Evolutionary conservation across 1,140 invertebrate genomes (phyloP).

Genomic region (Alviniconcha marisindica): DNA sequence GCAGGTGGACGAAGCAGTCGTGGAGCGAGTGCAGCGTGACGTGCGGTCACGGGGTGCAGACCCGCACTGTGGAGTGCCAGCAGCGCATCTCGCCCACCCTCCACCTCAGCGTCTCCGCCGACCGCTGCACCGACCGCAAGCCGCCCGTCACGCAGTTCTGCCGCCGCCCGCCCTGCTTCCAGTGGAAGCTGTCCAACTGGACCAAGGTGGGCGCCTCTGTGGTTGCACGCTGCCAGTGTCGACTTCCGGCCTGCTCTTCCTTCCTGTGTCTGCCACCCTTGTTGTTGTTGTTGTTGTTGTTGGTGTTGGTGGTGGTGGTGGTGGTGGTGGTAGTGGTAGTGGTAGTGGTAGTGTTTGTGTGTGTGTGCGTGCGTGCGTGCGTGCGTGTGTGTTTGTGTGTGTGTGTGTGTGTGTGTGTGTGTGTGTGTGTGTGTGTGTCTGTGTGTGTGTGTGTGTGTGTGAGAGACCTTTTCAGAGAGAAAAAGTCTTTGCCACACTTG

Average conservation of each 20-base stretch:
- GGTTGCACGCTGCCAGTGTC: too few species aligned
- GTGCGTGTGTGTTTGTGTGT: neutral
- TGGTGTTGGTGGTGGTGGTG: too few species aligned
- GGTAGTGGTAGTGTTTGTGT: too few species aligned
- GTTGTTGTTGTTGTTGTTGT: too few species aligned
- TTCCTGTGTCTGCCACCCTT: too few species aligned
- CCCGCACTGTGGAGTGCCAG: slow-evolving; percentile 74
- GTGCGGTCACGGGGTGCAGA: slow-evolving; percentile 78
- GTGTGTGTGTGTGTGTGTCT: slow-evolving; percentile 11
- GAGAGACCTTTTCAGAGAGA: neutral
- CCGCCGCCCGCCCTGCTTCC: slow-evolving; percentile 81
- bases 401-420: neutral
- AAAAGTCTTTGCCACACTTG: too few species aligned
- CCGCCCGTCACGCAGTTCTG: slow-evolving; percentile 82
- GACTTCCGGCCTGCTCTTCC: too few species aligned
- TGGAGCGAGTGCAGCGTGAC: slow-evolving; percentile 77
- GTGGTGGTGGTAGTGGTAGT: too few species aligned
- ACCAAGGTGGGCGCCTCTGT: too few species aligned
- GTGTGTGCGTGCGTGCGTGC: too few species aligned
- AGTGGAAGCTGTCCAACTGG: slow-evolving; percentile 85
- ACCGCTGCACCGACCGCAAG: slow-evolving; percentile 76
- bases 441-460: slow-evolving; percentile 17
- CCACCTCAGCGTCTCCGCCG: slow-evolving; percentile 56
- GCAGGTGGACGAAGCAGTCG: slow-evolving; percentile 67
- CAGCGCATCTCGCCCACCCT: slow-evolving; percentile 58